Conservation (phyloP, 2,113 vertebrate species). For the Alectura lathami region DNA sequence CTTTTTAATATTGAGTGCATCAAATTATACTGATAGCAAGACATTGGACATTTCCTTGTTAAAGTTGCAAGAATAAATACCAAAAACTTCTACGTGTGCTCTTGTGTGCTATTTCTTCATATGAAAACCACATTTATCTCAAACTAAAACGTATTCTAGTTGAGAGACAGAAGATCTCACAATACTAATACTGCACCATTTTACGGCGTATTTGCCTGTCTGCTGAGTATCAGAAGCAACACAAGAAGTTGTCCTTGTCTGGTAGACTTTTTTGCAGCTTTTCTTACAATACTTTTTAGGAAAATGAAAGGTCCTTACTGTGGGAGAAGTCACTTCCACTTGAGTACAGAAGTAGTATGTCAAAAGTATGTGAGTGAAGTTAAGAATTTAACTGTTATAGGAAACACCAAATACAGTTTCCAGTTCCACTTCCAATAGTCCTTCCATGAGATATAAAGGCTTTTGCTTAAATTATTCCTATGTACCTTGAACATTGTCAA, state of each 20-base stretch:
- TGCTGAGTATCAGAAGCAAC: background rate
- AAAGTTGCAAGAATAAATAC: background rate
- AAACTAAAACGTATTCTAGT: background rate
- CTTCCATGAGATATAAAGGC: background rate
- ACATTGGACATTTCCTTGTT: background rate
- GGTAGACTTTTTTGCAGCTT: background rate
- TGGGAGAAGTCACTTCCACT: conserved; percentile 23
- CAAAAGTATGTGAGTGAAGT: background rate
- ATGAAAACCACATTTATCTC: background rate
- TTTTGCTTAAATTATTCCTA: conserved; percentile 70
- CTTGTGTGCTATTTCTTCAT: background rate
- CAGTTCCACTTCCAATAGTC: conserved; percentile 46
- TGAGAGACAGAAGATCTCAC: background rate
- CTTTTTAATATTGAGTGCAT: background rate
- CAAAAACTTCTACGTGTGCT: background rate
- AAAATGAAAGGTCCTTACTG: background rate
- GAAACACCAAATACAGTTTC: conserved; percentile 60
- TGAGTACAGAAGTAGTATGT: background rate
- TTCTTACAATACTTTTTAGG: background rate
- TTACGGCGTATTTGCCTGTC: background rate
- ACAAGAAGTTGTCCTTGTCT: background rate
- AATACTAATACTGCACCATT: background rate
- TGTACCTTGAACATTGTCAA: conserved; percentile 50
- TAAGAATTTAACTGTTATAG: conserved; percentile 26
- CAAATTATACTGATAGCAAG: background rate